Evolutionary conservation across 37 sponge, comb jelly and placozoan species (phyloP).

Genomic region (Corticium candelabrum): DNA sequence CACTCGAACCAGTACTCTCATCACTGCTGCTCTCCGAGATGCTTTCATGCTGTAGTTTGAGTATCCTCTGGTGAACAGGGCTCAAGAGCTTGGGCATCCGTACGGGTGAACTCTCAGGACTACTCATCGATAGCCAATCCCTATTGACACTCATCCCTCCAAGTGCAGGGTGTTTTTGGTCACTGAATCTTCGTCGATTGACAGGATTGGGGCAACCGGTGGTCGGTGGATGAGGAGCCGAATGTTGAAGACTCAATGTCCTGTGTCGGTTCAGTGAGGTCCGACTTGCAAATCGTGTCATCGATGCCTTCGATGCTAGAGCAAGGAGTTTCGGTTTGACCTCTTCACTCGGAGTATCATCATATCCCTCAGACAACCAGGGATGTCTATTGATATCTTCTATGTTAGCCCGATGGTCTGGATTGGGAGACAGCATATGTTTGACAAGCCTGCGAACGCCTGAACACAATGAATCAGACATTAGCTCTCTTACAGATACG

Average conservation of each 20-base stretch:
- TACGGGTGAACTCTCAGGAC: background rate
- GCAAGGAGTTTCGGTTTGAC: background rate
- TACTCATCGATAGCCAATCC: background rate
- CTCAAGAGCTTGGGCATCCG: background rate
- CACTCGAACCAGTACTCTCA: background rate
- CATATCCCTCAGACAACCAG: conserved; percentile 40
- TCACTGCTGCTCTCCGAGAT: background rate
- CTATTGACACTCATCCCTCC: background rate
- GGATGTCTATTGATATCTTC: conserved; percentile 49
- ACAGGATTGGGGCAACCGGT: too few relatives aligned
- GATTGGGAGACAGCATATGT: conserved; percentile 41
- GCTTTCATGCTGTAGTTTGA: background rate
- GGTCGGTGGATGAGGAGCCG: background rate
- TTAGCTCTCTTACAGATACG: too few relatives aligned
- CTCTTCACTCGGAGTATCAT: background rate
- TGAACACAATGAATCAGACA: background rate
- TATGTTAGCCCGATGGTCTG: conserved; percentile 33
- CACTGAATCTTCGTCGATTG: background rate
- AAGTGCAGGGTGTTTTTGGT: background rate
- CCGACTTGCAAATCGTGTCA: background rate
- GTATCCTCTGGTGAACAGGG: background rate
- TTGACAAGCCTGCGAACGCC: conserved; percentile 29
- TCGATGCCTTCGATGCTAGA: background rate
- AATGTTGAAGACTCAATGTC: background rate
- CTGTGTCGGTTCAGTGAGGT: background rate